Base-by-base conservation (phyloP, 2,113 vertebrate genomes). In the Hippocampus mohnikei region DNA sequence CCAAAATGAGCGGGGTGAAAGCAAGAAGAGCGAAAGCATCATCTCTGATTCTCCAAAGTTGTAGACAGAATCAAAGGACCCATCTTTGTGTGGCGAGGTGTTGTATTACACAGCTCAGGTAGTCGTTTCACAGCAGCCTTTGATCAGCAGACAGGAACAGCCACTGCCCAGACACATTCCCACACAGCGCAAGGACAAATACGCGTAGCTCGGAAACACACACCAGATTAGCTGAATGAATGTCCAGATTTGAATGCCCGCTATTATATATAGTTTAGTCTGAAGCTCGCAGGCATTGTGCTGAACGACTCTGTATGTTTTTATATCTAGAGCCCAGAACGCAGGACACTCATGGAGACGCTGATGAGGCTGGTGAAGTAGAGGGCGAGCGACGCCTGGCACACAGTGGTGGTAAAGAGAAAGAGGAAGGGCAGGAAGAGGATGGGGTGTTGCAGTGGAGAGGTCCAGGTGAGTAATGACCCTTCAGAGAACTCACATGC, bases 391-490 rank as follows among this genome's bases (percentile, higher is more conserved):
- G n/a, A 55, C 78, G 53, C 1, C 66, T 50, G 0, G 60, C 48
- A 0, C 84, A 84, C 66, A 88, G 78, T 37, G 73, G 44, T 5
- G 77, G 82, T 5, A 81, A 88, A n/a, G 87, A 25, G 0, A 91
- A 93, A 12, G 87, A 87, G 5, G 84, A 41, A 0, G 87, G 83
- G 18, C 77, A 81, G 0, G 87, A 88, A 64, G 78, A 88, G 23
- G 83, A 80, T 55, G 88, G 91, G 3, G 4, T 10, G 3, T 79
- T 85, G 0, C 16, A 37, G 0, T 96, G 96, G 95, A 92, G 82
- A 0, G 93, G 95, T 41, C 97, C 97, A 92, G 96, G 97, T 99
- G 80, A 74, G 87, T 77, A 0, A 5, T 23, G 18, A 9, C 21
- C 52, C 52, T 50, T 50, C 48, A 20, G 16, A 50, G 48, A 16